Evolutionary conservation across 2,888 invertebrate species (phyloP).

Genomic region (Cephus spinipes): DNA sequence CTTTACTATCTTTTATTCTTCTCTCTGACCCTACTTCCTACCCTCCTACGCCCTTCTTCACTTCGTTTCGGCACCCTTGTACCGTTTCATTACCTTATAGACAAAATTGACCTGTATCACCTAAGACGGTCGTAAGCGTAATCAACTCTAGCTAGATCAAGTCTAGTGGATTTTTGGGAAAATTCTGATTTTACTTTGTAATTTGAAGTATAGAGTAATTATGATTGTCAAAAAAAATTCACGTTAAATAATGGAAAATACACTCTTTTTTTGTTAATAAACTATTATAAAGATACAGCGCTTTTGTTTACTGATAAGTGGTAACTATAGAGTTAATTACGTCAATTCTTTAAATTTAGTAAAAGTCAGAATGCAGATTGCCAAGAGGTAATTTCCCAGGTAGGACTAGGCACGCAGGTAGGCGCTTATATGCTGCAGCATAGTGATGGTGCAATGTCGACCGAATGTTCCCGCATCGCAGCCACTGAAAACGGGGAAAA

Average conservation of each 20-base stretch:
- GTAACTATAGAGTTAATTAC: background rate
- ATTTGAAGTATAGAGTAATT: background rate
- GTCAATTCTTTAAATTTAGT: background rate
- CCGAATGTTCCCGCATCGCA: background rate
- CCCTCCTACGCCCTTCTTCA: background rate
- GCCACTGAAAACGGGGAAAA: background rate
- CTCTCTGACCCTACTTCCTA: background rate
- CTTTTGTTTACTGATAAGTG: background rate
- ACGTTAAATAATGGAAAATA: background rate
- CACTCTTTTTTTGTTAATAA: background rate
- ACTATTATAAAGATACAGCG: background rate
- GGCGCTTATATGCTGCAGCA: background rate
- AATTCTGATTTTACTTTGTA: background rate
- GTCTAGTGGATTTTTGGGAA: background rate
- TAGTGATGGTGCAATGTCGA: background rate
- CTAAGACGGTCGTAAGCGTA: background rate
- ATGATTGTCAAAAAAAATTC: background rate
- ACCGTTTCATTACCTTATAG: background rate
- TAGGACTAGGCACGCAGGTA: background rate
- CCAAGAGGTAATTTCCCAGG: background rate
- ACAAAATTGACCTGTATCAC: background rate
- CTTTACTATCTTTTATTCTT: conserved; percentile 16
- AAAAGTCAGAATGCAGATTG: background rate
- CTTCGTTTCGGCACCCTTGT: background rate
- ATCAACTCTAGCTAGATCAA: background rate